These are phyloP conservation scores for Gonatopus flavifemur DNA, from an alignment of 1,140 invertebrate genomes.

Conservation along the genomic window DNA sequence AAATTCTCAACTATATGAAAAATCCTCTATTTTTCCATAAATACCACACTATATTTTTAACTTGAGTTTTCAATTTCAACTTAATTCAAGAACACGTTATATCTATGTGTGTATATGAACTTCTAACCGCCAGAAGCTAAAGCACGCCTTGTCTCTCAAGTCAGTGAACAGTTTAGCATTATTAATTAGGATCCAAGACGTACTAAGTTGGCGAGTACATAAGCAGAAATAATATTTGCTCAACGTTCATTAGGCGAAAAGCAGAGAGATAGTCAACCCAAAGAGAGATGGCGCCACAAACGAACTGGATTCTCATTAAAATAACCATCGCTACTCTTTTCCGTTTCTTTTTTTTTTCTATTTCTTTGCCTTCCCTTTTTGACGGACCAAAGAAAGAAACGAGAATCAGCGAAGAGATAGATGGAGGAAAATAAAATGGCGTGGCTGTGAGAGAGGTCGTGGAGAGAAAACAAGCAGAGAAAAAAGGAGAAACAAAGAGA, in stretches of 20 bases:
- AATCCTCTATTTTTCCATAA: too few relatives aligned
- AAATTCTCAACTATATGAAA: too few relatives aligned
- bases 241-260: constrained; percentile 53
- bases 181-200: constrained; percentile 57
- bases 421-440: background rate
- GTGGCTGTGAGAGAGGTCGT: constrained; percentile 11
- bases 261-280: constrained; percentile 13
- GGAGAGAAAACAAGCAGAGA: constrained; percentile 5
- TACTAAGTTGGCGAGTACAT: constrained; percentile 56
- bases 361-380: too few relatives aligned
- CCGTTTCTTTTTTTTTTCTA: background rate
- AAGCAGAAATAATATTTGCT: constrained; percentile 58
- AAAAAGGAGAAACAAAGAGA: constrained; percentile 23
- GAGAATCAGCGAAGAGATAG: background rate
- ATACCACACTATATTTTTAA: too few relatives aligned
- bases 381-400: constrained; percentile 9
- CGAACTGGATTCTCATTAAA: constrained; percentile 57
- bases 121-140: too few relatives aligned
- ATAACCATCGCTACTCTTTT: constrained; percentile 47
- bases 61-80: too few relatives aligned
- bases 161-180: constrained; percentile 55
- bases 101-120: too few relatives aligned
- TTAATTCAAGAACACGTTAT: too few relatives aligned
- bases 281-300: constrained; percentile 47
- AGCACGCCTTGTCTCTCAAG: too few relatives aligned